Evolutionary conservation across 2,888 invertebrate genomes (phyloP), one percentile per base, ranked within the genome.

Genomic region (Proisotoma minuta): DNA sequence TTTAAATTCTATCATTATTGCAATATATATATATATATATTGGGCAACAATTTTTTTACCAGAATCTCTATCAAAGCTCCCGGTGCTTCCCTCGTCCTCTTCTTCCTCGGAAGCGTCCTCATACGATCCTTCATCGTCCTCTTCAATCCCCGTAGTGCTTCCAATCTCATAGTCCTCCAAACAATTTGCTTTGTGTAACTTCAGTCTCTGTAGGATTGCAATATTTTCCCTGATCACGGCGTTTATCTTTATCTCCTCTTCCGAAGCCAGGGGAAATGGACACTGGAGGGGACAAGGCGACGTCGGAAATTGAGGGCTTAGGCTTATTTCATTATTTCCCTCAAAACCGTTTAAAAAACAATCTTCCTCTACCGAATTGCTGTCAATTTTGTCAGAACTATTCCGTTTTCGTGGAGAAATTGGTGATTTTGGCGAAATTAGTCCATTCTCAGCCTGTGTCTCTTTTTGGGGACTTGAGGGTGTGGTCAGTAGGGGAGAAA

Each of bases 171-270:
- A 79, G 56, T 78, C 75, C 20, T 78, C 75, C 26, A 80, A 74
- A 39, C 84, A 83, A 76, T 84, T 82, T 62, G 84, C 76, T 66
- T 83, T 80, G 66, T 83, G 80, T 18, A 84, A 78, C 59, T 73
- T 73, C 64, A 73, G 69, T 68, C 73, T 68, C 59, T 73, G 69
- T 3, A 73, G 62, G 52, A 73, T 73, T 15, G 72, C 73, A 54
- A 73, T 71, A 50, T 73, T 73, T 51, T 72, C 70, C 10, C 73
- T 58, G 59, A 73, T 73, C 2, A 73, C 72, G 10, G 71, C 70
- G 57, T 68, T 72, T 18, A 73, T 71, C 56, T 68, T 72, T 22
- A 73, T 71, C 56, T 73, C 73, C 47, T 71, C 73, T 1, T 43
- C 43, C 43, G 43, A 5, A n/a, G 43, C 18, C 43, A 43, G 43